Conservation (phyloP, 2,113 vertebrate genomes). For the Pomatostomus ruficeps region DNA sequence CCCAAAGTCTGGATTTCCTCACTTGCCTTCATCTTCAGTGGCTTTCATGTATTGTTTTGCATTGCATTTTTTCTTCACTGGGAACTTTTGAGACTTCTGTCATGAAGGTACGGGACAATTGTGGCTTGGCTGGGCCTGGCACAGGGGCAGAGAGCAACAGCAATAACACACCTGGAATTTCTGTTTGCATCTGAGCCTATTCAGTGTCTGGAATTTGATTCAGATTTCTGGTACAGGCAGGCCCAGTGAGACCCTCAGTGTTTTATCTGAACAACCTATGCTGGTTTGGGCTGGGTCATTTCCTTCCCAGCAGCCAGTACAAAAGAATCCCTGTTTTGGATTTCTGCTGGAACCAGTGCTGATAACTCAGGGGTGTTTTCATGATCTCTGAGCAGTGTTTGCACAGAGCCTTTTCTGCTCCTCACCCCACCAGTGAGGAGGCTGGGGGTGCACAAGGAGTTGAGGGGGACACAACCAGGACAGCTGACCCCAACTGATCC, state of each 20-base stretch:
- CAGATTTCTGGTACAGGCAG: neutral
- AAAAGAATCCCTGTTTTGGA: neutral
- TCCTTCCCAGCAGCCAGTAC: neutral
- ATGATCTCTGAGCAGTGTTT: neutral
- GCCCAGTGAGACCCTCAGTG: neutral
- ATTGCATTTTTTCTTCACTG: neutral
- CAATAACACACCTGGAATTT: neutral
- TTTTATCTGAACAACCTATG: neutral
- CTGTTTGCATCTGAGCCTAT: neutral
- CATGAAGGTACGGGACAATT: neutral
- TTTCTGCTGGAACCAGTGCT: neutral
- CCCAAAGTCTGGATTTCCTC: neutral
- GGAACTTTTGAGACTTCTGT: neutral
- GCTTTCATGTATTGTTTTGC: neutral
- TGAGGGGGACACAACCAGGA: neutral
- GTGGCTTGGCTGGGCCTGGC: neutral
- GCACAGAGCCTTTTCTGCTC: neutral
- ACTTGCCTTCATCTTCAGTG: neutral
- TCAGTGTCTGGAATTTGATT: neutral
- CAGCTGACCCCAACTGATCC: neutral
- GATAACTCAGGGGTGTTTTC: neutral
- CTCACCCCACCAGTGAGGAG: neutral
- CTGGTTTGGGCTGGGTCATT: neutral
- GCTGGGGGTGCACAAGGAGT: neutral
- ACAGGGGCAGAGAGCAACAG: neutral